These are phyloP conservation scores for Diplazon laetatorius DNA, from an alignment of 2,888 invertebrate species.

Conservation along the genomic window DNA sequence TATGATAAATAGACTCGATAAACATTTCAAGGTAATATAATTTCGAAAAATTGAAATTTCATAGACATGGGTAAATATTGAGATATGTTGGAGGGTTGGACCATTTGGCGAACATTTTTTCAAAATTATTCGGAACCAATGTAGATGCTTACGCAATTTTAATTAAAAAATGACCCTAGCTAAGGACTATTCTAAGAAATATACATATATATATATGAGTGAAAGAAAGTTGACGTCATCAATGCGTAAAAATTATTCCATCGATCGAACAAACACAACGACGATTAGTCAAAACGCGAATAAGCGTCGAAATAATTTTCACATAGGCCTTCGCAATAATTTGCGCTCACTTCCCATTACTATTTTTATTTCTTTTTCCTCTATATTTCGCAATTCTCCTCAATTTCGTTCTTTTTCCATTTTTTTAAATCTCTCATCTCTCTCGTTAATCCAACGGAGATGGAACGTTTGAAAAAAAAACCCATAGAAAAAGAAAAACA, in stretches of 20 bases:
- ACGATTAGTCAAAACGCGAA: constrained; percentile 20
- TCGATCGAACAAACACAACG: constrained; percentile 25
- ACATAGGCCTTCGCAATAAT: constrained; percentile 29
- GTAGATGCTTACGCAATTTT: too few relatives aligned
- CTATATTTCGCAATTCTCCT: background rate
- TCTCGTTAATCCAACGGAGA: constrained; percentile 7
- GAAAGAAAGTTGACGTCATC: constrained; percentile 11
- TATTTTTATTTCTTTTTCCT: too few relatives aligned
- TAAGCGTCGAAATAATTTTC: constrained; percentile 30
- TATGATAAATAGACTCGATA: too few relatives aligned
- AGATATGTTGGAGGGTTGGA: too few relatives aligned
- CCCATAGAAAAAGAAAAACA: background rate
- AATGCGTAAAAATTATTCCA: background rate
- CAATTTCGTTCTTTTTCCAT: background rate
- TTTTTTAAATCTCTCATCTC: background rate
- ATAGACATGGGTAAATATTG: too few relatives aligned
- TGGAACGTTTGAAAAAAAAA: constrained; percentile 8
- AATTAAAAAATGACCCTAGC: too few relatives aligned
- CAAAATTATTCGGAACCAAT: too few relatives aligned
- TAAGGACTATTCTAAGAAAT: too few relatives aligned
- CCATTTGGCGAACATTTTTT: too few relatives aligned
- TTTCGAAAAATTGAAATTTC: too few relatives aligned
- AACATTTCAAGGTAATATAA: too few relatives aligned
- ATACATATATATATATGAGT: constrained; percentile 3
- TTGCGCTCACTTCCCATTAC: constrained; percentile 1